Percentiles rank a stretch among this genome's conserved stretches.
Conservation (phyloP, 2,888 invertebrate genomes). For the Eumerus sabulonum region DNA sequence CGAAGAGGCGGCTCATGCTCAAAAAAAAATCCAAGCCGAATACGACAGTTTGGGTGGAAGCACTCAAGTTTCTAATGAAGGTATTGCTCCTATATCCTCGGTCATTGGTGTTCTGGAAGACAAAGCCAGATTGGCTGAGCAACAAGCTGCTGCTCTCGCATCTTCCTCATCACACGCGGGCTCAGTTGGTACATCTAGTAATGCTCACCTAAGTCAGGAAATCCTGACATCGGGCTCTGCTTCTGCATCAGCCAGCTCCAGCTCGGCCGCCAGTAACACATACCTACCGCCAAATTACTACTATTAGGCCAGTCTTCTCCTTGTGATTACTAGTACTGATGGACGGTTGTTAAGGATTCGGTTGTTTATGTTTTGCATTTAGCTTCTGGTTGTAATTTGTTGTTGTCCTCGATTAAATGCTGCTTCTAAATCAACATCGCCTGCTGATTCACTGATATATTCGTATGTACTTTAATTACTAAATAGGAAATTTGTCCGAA, state of each 20-base stretch:
- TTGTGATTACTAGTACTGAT: conserved; percentile 38
- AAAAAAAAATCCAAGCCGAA: conserved; percentile 76
- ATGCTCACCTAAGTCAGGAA: no score
- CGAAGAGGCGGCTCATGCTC: conserved; percentile 78
- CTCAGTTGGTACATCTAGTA: no score
- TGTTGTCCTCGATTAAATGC: conserved; percentile 44
- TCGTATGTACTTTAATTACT: no score
- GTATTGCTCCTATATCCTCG: conserved; percentile 53
- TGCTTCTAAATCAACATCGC: conserved; percentile 34
- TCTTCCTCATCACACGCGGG: conserved; percentile 5
- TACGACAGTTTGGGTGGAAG: conserved; percentile 61
- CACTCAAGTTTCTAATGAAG: conserved; percentile 56
- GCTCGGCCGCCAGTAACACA: conserved; percentile 33
- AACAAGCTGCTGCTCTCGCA: conserved; percentile 44
- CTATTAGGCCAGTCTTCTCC: conserved; percentile 23
- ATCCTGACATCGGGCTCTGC: conserved; percentile 32
- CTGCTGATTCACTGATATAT: no score
- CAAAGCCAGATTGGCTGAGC: conserved; percentile 33
- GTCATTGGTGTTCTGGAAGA: conserved; percentile 59
- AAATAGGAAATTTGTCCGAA: no score
- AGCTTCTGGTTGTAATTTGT: conserved; percentile 24
- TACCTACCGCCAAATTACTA: conserved; percentile 60
- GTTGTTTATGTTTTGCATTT: conserved; percentile 7
- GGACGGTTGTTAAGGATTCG: conserved; percentile 27
- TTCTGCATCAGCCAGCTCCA: conserved; percentile 1